Conservation (phyloP, 2,888 invertebrate species). For the Drosophila cognata region DNA sequence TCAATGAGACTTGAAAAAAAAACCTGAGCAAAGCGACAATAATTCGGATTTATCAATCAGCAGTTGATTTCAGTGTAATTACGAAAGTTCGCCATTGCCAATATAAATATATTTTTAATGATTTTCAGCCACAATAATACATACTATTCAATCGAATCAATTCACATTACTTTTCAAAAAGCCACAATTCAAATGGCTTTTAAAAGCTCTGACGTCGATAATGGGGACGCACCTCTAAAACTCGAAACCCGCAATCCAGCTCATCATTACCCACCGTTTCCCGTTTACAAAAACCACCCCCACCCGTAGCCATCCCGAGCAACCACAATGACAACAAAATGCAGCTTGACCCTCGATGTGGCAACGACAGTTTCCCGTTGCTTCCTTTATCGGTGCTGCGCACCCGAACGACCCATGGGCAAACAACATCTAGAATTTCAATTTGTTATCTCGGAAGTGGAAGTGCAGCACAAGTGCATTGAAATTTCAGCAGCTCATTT, state of each 20-base stretch:
- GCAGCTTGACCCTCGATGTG: constrained; percentile 64
- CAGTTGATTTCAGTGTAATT: background rate
- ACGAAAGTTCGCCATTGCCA: background rate
- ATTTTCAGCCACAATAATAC: background rate
- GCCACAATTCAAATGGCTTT: constrained; percentile 5
- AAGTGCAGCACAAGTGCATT: constrained; percentile 71
- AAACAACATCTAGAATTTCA: constrained; percentile 75
- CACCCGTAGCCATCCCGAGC: background rate
- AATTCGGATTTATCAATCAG: background rate
- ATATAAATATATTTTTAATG: background rate
- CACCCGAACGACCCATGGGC: constrained; percentile 16
- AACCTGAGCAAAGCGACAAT: background rate
- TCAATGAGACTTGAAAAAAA: background rate
- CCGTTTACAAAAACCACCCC: background rate
- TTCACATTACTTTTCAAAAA: constrained; percentile 4
- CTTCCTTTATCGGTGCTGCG: constrained; percentile 55
- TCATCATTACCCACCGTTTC: constrained; percentile 35
- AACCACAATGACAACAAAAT: constrained; percentile 57
- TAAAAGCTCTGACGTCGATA: constrained; percentile 45
- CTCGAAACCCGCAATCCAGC: constrained; percentile 5
- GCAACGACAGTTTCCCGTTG: constrained; percentile 45
- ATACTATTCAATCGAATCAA: background rate
- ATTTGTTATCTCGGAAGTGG: constrained; percentile 71
- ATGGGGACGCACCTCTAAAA: constrained; percentile 42
- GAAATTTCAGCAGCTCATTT: constrained; percentile 43